Conservation (phyloP, 1,140 invertebrate genomes). For the Drosophila miranda region DNA sequence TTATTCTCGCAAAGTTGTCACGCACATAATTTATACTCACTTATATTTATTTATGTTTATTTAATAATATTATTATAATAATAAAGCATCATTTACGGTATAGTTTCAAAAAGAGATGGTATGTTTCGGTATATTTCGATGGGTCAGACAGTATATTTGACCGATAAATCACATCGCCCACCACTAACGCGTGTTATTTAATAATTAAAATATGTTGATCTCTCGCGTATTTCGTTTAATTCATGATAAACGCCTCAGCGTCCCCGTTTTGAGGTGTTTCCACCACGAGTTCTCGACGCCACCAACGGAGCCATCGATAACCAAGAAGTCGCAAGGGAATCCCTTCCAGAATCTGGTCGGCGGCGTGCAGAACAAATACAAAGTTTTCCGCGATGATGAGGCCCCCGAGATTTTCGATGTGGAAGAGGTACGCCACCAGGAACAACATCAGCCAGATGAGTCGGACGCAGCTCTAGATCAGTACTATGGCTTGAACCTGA, state of each 20-base stretch:
- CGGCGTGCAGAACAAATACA: slow-evolving; percentile 70
- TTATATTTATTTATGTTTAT: no score
- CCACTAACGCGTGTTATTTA: not conserved
- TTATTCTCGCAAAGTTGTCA: no score
- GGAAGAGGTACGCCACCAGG: slow-evolving; percentile 84
- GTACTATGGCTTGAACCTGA: slow-evolving; percentile 83
- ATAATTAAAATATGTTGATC: slow-evolving; percentile 51
- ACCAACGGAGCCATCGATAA: not conserved
- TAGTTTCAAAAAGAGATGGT: no score
- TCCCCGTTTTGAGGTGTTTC: slow-evolving; percentile 66
- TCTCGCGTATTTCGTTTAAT: slow-evolving; percentile 63
- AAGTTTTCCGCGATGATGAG: slow-evolving; percentile 84
- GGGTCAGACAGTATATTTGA: no score
- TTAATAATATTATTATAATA: no score
- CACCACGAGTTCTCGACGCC: slow-evolving; percentile 74
- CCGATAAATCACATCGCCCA: no score
- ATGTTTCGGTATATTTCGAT: no score
- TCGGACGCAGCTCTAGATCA: slow-evolving; percentile 74
- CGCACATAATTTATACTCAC: no score
- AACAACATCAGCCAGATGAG: slow-evolving; percentile 36
- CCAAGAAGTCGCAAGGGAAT: slow-evolving; percentile 10
- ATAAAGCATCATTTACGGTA: no score
- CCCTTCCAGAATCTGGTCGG: slow-evolving; percentile 29
- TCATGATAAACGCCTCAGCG: slow-evolving; percentile 55
- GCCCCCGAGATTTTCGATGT: slow-evolving; percentile 86